Evolutionary conservation across 2,888 invertebrate genomes (phyloP), one percentile per base, ranked within the genome.

Genomic region (Tetropium fuscum): DNA sequence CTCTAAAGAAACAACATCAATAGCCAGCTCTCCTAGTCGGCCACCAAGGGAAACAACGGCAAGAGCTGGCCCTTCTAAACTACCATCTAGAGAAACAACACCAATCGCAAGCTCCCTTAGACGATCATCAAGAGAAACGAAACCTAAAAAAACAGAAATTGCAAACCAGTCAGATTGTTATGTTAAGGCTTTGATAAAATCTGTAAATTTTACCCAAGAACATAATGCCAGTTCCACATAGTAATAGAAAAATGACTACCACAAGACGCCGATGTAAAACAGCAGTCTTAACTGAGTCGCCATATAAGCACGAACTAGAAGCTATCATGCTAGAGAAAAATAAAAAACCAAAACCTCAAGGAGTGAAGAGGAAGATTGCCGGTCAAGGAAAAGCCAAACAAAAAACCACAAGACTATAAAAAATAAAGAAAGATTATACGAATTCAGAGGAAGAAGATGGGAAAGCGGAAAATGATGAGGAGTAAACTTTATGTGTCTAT

Each of bases 211-310:
- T n/a, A 3, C 22, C 22, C 7, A 22, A 3, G 7, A 7, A 22
- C 7, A 7, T 22, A 22, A 40, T 40, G 40, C 4, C 4, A 40
- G 15, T 16, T 40, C 40, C 40, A 13, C 40, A 40, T 15, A 20
- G 44, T 22, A 44, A 44, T 8, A 40, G 40, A 15, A 11, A 40
- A 16, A 15, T 15, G 5, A 40, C n/a, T 5, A 40, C 13, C 6
- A 40, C 6, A 11, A 5, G 40, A 3, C 40, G 40, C 3, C 6
- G 40, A 8, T 7, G 40, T 5, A 40, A 16, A 15, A 40, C 40
- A 11, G 40, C 40, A 8, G n/a, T 34, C n/a, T 34, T 34, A n/a
- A 34, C 34, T 4, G 34, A 34, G 34, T 34, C 40, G 4, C 13
- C 18, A 5, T 16, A 40, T 5, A 40, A 40, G 15, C 3, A 40